Conservation (phyloP, 2,797 vertebrate genomes). For the Gobionotothen gibberifrons region DNA sequence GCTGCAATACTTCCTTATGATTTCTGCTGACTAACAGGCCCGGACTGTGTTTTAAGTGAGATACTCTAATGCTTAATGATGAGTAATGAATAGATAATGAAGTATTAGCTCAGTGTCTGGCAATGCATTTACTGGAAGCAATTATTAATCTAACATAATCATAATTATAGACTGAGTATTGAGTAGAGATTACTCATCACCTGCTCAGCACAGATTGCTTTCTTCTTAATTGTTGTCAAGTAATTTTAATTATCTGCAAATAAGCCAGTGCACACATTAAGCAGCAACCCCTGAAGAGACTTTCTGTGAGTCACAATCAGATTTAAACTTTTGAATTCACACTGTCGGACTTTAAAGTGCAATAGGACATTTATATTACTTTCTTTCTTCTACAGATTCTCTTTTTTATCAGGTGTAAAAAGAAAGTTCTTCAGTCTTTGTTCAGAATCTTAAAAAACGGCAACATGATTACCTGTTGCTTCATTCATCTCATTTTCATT, state of each 20-base stretch:
- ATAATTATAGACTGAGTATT: constrained; percentile 74
- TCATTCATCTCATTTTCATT: no score
- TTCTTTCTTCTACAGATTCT: background rate
- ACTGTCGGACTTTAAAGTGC: background rate
- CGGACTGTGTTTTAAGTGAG: constrained; percentile 48
- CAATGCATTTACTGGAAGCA: constrained; percentile 47
- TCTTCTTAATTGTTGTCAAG: constrained; percentile 71
- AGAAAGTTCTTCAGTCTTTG: no score
- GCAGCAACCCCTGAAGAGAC: constrained; percentile 21
- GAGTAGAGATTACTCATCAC: constrained; percentile 75
- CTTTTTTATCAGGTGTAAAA: background rate
- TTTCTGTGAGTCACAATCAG: background rate
- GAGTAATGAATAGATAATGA: constrained; percentile 78
- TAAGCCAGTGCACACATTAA: constrained; percentile 55
- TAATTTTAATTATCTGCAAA: constrained; percentile 71
- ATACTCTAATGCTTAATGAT: constrained; percentile 63
- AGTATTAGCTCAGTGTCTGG: constrained; percentile 57
- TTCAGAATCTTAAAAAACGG: no score
- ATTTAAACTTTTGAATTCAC: constrained; percentile 3
- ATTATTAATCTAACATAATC: constrained; percentile 79
- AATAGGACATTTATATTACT: background rate
- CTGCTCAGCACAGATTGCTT: constrained; percentile 73
- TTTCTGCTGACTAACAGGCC: constrained; percentile 30
- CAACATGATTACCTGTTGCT: no score
- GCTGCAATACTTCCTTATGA: constrained; percentile 45